Conservation (phyloP, 2,113 vertebrate species). For the Saccopteryx bilineata region DNA sequence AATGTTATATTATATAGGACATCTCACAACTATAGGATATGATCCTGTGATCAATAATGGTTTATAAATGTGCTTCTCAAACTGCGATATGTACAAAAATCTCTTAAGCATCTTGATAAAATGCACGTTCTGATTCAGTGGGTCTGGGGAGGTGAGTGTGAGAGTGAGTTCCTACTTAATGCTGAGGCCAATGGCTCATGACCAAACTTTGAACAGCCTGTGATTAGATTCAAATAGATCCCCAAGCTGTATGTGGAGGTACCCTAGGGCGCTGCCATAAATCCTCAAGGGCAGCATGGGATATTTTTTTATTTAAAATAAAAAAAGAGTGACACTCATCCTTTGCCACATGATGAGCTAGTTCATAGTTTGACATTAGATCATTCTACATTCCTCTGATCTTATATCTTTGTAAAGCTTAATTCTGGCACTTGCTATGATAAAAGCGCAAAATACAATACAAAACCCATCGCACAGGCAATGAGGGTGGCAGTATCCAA, state of each 20-base stretch:
- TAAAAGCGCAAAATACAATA: neutral
- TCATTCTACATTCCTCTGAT: neutral
- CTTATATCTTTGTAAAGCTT: neutral
- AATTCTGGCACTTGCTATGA: neutral
- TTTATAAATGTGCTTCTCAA: neutral
- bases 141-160: neutral
- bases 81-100: neutral
- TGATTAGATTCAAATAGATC: neutral
- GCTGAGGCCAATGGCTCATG: neutral
- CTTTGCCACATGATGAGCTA: neutral
- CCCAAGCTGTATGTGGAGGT: neutral
- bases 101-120: slow-evolving; percentile 7
- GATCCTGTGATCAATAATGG: neutral
- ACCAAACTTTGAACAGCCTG: neutral
- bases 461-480: neutral
- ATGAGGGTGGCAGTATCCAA: neutral
- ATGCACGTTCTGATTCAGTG: neutral
- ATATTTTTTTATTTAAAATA: neutral
- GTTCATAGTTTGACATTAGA: neutral
- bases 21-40: neutral
- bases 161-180: neutral
- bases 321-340: neutral
- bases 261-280: neutral
- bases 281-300: neutral
- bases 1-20: neutral